These are phyloP conservation scores for Metaphire vulgaris DNA, from an alignment of 1,140 invertebrate genomes.

Conservation along the genomic window DNA sequence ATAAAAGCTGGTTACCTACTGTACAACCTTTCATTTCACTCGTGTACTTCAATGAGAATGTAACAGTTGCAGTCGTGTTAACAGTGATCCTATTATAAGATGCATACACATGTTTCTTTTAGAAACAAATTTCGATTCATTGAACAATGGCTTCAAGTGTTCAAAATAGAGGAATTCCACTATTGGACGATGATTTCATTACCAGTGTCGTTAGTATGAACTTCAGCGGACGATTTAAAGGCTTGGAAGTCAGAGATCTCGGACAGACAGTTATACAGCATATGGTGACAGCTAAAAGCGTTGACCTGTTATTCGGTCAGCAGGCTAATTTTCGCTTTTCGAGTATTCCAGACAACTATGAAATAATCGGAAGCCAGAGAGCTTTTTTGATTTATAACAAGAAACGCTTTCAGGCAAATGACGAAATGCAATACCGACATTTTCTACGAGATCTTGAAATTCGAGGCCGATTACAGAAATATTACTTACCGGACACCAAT, in stretches of 20 bases:
- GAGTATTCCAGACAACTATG: conserved; percentile 12
- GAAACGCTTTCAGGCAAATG: conserved; percentile 7
- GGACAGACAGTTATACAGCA: conserved; percentile 17
- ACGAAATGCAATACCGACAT: conserved; percentile 27
- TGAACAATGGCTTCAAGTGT: too few species aligned
- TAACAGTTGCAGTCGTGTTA: too few species aligned
- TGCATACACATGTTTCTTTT: too few species aligned
- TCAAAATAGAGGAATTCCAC: conserved; percentile 9
- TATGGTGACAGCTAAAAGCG: conserved; percentile 12
- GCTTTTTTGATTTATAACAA: conserved; percentile 21
- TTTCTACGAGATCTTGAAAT: conserved; percentile 24
- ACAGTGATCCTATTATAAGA: too few species aligned
- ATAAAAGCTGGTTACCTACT: too few species aligned
- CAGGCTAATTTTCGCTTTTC: conserved; percentile 18
- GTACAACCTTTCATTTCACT: too few species aligned
- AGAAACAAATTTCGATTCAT: too few species aligned
- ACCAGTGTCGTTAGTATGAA: conserved; percentile 22
- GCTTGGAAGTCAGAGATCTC: conserved; percentile 14
- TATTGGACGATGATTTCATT: conserved; percentile 11
- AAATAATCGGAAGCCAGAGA: conserved; percentile 12
- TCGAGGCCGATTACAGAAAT: conserved; percentile 11
- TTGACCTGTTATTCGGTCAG: conserved; percentile 22
- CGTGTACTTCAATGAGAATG: too few species aligned
- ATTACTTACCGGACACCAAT: conserved; percentile 25
- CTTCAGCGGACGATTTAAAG: conserved; percentile 20